Evolutionary conservation across 2,888 invertebrate species (phyloP).

Genomic region (Cynaeus angustus): DNA sequence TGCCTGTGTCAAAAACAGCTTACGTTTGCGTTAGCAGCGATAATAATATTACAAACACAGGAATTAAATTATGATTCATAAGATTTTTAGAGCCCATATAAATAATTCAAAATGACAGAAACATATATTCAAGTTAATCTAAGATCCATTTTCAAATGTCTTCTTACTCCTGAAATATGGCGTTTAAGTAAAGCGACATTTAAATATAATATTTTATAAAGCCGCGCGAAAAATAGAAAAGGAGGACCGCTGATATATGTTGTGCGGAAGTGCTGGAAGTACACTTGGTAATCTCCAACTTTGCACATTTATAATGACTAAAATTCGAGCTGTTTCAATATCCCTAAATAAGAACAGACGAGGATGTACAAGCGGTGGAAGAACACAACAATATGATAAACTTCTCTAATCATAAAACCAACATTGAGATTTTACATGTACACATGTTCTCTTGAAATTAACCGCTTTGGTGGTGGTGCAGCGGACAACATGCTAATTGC

Average conservation of each 20-base stretch:
- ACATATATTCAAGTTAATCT: constrained; percentile 51
- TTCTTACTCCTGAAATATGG: constrained; percentile 50
- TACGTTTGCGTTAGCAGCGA: constrained; percentile 14
- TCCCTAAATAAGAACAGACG: constrained; percentile 4
- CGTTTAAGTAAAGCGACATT: constrained; percentile 51
- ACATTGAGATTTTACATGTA: too few species aligned
- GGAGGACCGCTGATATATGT: constrained; percentile 47
- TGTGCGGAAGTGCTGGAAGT: constrained; percentile 48
- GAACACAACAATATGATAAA: too few species aligned
- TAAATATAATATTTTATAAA: constrained; percentile 52
- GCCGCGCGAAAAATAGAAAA: constrained; percentile 46
- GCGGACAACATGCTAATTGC: neutral
- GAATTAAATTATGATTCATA: constrained; percentile 34
- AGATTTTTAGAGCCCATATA: constrained; percentile 34
- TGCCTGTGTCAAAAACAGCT: constrained; percentile 22
- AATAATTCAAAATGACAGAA: constrained; percentile 47
- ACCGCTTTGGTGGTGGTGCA: neutral
- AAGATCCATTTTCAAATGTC: constrained; percentile 50
- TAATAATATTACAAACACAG: constrained; percentile 12
- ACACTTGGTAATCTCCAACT: constrained; percentile 48
- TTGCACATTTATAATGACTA: constrained; percentile 40
- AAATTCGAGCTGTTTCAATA: constrained; percentile 36
- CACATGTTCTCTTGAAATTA: neutral
- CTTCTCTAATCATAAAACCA: too few species aligned
- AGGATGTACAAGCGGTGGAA: neutral